Evolutionary conservation across 1,140 invertebrate genomes (phyloP).

Genomic region (Ceratoteleas bidentatus): DNA sequence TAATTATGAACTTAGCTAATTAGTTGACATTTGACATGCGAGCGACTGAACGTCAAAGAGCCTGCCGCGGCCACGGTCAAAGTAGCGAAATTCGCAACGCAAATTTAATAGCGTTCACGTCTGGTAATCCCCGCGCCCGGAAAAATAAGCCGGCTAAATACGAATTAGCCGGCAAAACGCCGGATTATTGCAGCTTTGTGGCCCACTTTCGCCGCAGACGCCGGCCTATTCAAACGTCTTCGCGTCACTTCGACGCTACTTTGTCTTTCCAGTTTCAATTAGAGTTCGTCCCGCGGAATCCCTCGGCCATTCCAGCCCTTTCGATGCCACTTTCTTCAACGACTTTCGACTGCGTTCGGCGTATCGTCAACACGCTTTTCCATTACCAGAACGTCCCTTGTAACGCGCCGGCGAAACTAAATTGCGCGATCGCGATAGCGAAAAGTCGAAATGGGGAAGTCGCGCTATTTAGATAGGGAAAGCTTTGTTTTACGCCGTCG

Average conservation of each 20-base stretch:
- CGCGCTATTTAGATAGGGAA: no score
- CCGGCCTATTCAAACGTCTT: constrained; percentile 22
- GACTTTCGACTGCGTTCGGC: no score
- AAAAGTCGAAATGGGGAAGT: no score
- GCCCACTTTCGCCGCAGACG: neutral
- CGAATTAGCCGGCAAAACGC: constrained; percentile 41
- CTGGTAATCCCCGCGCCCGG: constrained; percentile 31
- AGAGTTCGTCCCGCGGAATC: constrained; percentile 48
- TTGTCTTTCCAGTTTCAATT: no score
- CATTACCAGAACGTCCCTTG: no score
- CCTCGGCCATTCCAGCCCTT: no score
- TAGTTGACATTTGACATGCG: constrained; percentile 61
- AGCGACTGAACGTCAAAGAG: constrained; percentile 50
- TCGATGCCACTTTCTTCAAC: no score
- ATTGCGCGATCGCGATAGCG: no score
- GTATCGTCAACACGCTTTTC: no score
- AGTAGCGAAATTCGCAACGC: constrained; percentile 36
- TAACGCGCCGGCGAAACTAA: no score
- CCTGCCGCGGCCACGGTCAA: constrained; percentile 44
- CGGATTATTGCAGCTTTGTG: constrained; percentile 28
- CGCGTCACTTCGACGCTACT: constrained; percentile 32
- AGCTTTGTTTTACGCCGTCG: no score
- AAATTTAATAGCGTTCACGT: constrained; percentile 54
- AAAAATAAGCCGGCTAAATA: constrained; percentile 52
- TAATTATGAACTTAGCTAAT: constrained; percentile 65